Conservation (phyloP, 2,888 invertebrate species). For the Euzophera pinguis region DNA sequence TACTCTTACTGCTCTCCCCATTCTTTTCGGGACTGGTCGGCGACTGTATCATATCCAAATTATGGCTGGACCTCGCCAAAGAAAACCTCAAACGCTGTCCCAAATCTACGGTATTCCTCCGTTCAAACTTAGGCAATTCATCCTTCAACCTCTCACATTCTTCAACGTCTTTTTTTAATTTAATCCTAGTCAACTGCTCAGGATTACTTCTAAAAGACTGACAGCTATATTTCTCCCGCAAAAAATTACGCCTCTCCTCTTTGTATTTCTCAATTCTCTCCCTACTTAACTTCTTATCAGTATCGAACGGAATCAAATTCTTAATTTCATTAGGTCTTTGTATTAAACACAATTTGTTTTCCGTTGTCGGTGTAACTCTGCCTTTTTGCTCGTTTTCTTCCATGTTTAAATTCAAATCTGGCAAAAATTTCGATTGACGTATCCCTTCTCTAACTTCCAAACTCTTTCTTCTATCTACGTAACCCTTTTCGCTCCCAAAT, state of each 20-base stretch:
- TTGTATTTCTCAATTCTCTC: slow-evolving; percentile 95
- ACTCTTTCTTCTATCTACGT: slow-evolving; percentile 77
- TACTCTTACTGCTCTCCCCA: slow-evolving; percentile 16
- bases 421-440: slow-evolving; percentile 77
- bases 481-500: slow-evolving; percentile 69
- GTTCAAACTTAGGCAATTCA: slow-evolving; percentile 61
- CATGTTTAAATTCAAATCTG: slow-evolving; percentile 64
- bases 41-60: slow-evolving; percentile 58
- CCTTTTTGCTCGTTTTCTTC: slow-evolving; percentile 45
- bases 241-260: slow-evolving; percentile 91
- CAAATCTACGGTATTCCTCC: slow-evolving; percentile 70
- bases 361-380: slow-evolving; percentile 79
- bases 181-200: slow-evolving; percentile 66
- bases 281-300: slow-evolving; percentile 83
- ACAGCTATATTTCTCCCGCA: slow-evolving; percentile 91
- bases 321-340: slow-evolving; percentile 62
- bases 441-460: slow-evolving; percentile 81
- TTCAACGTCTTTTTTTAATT: slow-evolving; percentile 55
- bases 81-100: slow-evolving; percentile 68
- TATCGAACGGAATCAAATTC: slow-evolving; percentile 56
- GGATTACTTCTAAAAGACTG: slow-evolving; percentile 87
- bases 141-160: slow-evolving; percentile 45
- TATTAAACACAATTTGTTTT: slow-evolving; percentile 81
- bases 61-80: slow-evolving; percentile 59
- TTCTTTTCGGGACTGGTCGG: slow-evolving; percentile 42